Evolutionary conservation across 2,888 invertebrate genomes (phyloP), one percentile per base, ranked within the genome.

Genomic region (Drosophila nr. medialis): DNA sequence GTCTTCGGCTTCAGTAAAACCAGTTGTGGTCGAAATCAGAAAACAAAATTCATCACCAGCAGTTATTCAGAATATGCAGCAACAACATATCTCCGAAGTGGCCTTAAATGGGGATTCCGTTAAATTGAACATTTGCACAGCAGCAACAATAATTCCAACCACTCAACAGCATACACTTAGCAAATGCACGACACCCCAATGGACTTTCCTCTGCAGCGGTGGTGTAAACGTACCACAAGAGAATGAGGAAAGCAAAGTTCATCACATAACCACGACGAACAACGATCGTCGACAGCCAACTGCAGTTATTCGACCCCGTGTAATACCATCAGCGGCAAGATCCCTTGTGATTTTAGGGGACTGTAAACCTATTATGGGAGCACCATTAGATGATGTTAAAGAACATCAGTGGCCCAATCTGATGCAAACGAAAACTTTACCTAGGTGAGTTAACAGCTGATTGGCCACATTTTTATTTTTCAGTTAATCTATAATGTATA

Each of bases 281-380:
- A 45, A 30, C 45, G 71, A 71, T 61, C 72, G 73, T 30, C 64
- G 53, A 24, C 77, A 83, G 48, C 64, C 69, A 45, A 80, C 78
- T 18, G 81, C 76, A 13, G 61, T 76, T 58, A 79, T 79, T 48
- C 66, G 73, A 42, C 76, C 86, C 24, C 81, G 86, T 55, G 85
- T 90, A 15, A 72, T 84, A 58, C 83, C 91, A 0, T 56, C 85
- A 56, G 72, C 85, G 1, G 76, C 83, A 32, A 90, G 86, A n/a
- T 91, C 91, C 36, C 70, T 89, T 29, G 81, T 91, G 40, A 87
- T 92, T 71, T 75, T 92, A 18, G 92, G 91, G 13, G 89, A 91
- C 65, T 87, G 86, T 66, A 92, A 93, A 75, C 89, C 91, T 90
- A 88, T 91, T 48, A 88, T 91, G 18, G 77, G 83, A 18, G 79